Evolutionary conservation across 2,797 vertebrate genomes (phyloP).

Genomic region (Ctenosaura bakeri): DNA sequence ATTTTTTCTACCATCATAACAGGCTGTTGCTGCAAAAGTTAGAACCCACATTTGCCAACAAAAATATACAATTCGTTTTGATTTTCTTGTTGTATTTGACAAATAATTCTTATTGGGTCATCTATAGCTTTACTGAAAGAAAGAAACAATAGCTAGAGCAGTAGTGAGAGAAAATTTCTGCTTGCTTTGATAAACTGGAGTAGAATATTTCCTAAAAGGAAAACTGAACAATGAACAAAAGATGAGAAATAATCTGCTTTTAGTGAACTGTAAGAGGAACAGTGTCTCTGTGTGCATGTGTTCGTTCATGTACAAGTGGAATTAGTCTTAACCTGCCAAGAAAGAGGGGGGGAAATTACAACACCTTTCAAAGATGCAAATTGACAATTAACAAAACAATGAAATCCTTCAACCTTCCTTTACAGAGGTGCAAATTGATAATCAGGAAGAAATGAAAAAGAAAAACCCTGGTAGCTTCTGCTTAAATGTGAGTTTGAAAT

Average conservation of each 20-base stretch:
- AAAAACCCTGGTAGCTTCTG: conserved; percentile 67
- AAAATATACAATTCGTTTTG: conserved; percentile 7
- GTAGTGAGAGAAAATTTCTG: conserved; percentile 1
- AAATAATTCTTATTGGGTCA: conserved; percentile 22
- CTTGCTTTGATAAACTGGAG: conserved; percentile 36
- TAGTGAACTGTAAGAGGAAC: conserved; percentile 59
- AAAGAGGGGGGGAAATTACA: conserved; percentile 76
- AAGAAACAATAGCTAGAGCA: conserved; percentile 24
- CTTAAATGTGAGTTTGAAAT: conserved; percentile 74
- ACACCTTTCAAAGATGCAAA: conserved; percentile 87
- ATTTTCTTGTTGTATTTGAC: conserved; percentile 3
- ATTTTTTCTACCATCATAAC: neutral
- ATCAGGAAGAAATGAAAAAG: conserved; percentile 70
- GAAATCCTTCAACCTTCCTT: conserved; percentile 74
- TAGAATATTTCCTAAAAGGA: conserved; percentile 57
- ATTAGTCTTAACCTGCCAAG: conserved; percentile 82
- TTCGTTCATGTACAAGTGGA: conserved; percentile 76
- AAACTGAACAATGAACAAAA: conserved; percentile 53
- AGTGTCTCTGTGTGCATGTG: conserved; percentile 52
- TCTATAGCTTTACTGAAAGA: conserved; percentile 50
- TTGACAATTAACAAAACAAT: conserved; percentile 87
- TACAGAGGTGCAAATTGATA: conserved; percentile 85
- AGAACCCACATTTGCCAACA: neutral
- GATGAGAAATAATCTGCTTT: conserved; percentile 57
- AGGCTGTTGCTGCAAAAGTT: neutral